phyloP scores from a whole-genome alignment of 2,113 vertebrate species.

The Halichoerus grypus region DNA sequence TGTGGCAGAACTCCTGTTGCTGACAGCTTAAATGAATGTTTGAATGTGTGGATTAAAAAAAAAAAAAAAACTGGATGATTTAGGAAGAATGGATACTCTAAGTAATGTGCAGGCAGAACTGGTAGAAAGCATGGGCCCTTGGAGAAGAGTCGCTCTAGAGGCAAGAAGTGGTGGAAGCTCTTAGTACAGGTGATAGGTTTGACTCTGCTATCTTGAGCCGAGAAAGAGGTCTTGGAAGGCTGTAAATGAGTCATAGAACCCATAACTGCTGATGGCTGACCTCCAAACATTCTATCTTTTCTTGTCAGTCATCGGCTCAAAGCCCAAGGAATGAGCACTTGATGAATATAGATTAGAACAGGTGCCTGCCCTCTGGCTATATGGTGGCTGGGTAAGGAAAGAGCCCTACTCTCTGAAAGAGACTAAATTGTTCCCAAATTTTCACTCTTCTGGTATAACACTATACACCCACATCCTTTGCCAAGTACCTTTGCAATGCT shows the following conservation, averaged over 20 bases:
- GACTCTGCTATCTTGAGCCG: neutral
- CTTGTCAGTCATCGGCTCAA: neutral
- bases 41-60: neutral
- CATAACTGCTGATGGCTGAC: neutral
- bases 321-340: neutral
- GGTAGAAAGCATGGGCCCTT: neutral
- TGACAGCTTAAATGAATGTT: neutral
- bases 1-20: neutral
- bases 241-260: neutral
- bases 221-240: neutral
- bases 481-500: neutral
- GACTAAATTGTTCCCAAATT: neutral
- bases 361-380: neutral
- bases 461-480: neutral
- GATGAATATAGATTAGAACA: neutral
- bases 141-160: neutral
- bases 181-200: neutral
- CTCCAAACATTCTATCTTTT: neutral
- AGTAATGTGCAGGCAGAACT: neutral
- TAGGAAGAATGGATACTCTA: neutral
- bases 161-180: neutral
- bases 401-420: neutral
- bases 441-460: too few relatives aligned
- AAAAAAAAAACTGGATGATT: neutral
- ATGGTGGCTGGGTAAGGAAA: neutral